Conservation (phyloP, 2,888 invertebrate species). For the Ceratothoa steindachneri region DNA sequence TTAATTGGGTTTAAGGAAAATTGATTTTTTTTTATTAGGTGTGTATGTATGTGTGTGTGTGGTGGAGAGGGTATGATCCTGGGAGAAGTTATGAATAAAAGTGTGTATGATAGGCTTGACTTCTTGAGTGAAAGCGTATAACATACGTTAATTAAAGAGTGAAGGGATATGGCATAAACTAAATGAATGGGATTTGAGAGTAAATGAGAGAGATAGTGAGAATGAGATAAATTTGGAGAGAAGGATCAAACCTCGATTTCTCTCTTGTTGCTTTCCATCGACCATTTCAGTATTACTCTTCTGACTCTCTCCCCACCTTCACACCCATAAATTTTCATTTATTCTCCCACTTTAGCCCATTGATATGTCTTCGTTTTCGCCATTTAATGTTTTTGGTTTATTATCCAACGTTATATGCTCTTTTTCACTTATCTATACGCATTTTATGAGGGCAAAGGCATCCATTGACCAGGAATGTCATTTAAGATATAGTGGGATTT, state of each 20-base stretch:
- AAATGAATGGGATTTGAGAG: too few species aligned
- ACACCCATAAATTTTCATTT: neutral
- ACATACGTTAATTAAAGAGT: too few species aligned
- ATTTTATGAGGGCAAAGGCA: neutral
- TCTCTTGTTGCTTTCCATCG: neutral
- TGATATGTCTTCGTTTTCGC: neutral
- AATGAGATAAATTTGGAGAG: too few species aligned
- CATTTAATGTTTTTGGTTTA: conserved; percentile 1
- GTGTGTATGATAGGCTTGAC: too few species aligned
- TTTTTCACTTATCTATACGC: neutral
- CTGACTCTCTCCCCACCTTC: neutral
- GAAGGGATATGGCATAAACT: too few species aligned
- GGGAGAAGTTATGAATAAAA: neutral
- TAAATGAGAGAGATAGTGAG: too few species aligned
- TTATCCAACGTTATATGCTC: neutral
- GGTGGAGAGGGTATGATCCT: neutral
- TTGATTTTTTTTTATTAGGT: too few species aligned
- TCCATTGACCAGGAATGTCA: neutral
- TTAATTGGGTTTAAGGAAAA: too few species aligned
- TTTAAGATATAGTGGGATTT: neutral
- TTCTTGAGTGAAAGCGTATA: too few species aligned
- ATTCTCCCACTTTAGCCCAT: neutral
- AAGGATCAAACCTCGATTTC: neutral
- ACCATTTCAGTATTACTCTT: neutral
- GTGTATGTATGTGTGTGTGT: neutral